phyloP scores from a whole-genome alignment of 2,797 vertebrate genomes.

The Danio choprae region DNA sequence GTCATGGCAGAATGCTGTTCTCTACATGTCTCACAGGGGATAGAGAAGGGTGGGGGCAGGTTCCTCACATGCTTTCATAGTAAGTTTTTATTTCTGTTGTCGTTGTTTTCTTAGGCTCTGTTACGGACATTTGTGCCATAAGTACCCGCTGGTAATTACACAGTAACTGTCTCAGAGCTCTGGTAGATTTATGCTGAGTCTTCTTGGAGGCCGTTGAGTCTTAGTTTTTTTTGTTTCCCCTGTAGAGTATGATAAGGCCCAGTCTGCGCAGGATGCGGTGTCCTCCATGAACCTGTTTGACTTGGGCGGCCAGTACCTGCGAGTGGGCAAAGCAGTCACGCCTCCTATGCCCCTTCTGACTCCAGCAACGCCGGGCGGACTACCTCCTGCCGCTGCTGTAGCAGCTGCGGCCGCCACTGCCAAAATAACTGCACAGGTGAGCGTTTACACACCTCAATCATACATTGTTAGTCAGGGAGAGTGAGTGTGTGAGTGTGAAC shows the following conservation, averaged over 20 bases:
- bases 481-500: slow-evolving; percentile 49
- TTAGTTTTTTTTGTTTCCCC: slow-evolving; percentile 45
- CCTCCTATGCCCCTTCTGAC: slow-evolving; percentile 87
- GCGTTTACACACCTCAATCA: slow-evolving; percentile 47
- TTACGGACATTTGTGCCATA: slow-evolving; percentile 65
- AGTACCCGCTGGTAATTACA: slow-evolving; percentile 66
- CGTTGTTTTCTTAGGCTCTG: slow-evolving; percentile 67
- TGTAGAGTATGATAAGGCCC: slow-evolving; percentile 88
- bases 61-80: slow-evolving; percentile 68
- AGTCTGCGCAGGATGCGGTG: slow-evolving; percentile 87
- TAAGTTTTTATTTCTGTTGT: slow-evolving; percentile 68
- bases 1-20: slow-evolving; percentile 66
- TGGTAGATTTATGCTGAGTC: slow-evolving; percentile 62
- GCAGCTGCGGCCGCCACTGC: slow-evolving; percentile 86
- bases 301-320: slow-evolving; percentile 86
- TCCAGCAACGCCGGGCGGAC: slow-evolving; percentile 81
- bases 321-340: slow-evolving; percentile 88
- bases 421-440: slow-evolving; percentile 89
- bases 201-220: slow-evolving; percentile 33
- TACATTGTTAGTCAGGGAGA: slow-evolving; percentile 62
- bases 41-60: slow-evolving; percentile 66
- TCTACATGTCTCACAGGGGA: slow-evolving; percentile 67
- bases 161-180: slow-evolving; percentile 65
- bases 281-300: slow-evolving; percentile 92
- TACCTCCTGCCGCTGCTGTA: slow-evolving; percentile 85